Evolutionary conservation across 1,140 invertebrate species (phyloP), one percentile per base, ranked within the genome.

Genomic region (Campoletis sonorensis): DNA sequence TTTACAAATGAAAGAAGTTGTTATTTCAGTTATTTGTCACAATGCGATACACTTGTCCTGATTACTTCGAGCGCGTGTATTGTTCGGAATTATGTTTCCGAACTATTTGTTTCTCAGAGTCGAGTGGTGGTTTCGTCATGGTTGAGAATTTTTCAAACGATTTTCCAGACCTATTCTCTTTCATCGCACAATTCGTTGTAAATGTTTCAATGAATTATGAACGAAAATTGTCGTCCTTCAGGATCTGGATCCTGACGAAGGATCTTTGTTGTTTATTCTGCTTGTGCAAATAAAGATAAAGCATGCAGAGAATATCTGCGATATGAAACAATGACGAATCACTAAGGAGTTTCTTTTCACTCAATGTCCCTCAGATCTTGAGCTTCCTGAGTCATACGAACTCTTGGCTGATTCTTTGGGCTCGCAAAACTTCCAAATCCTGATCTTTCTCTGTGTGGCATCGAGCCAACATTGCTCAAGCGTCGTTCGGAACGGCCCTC

Each of bases 381-480:
- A 89, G 77, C 79, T 78, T 75, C 79, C 75, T 87, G 87, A 89
- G 81, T 86, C 84, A 85, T 64, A 82, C 82, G 70, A 84, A 80
- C 83, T 75, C 83, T 77, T 75, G 75, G 83, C 83, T 84, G 73
- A 82, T 82, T 84, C n/a, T 79, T 81, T 79, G 71, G 82, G 81
- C 75, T 80, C 45, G 58, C 70, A 68, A 77, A 33, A 30, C 15
- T 7, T n/a, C 40, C 75, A 49, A 45, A 26, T 81, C 54, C 27
- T 23, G 61, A 54, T 54, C 51, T 54, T 64, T 73, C 49, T 45
- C 11, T 54, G 21, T 89, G 88, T 89, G 88, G 87, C 89, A 82
- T 68, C 54, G 70, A 81, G 90, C 89, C 88, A 88, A 87, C 87
- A 87, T 87, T 85, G 85, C 84, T 90, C 81, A 86, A 81, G 61